Conservation (phyloP, 2,888 invertebrate species). For the Phortica magna region DNA sequence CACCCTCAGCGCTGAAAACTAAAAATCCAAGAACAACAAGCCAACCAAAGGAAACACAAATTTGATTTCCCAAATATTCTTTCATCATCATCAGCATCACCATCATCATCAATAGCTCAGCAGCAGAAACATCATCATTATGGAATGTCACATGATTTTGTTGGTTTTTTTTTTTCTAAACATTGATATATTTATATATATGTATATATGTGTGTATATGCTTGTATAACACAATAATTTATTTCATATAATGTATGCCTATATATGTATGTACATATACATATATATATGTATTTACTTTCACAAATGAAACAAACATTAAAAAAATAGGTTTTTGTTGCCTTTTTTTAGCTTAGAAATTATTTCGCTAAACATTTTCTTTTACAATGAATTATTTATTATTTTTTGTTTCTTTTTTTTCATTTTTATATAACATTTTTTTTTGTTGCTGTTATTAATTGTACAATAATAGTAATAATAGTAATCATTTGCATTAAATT, state of each 20-base stretch:
- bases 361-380: neutral
- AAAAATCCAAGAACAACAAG: too few relatives aligned
- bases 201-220: neutral
- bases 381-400: neutral
- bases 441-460: too few relatives aligned
- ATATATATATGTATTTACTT: neutral
- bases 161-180: neutral
- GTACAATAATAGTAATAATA: neutral
- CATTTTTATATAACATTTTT: too few relatives aligned
- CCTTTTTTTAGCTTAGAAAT: neutral
- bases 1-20: too few relatives aligned
- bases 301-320: constrained; percentile 6
- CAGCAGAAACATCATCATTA: too few relatives aligned
- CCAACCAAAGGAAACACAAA: too few relatives aligned
- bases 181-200: neutral
- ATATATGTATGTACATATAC: neutral
- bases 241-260: neutral
- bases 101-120: too few relatives aligned
- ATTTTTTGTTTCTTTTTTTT: too few relatives aligned
- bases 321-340: neutral
- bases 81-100: too few relatives aligned
- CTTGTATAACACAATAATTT: constrained; percentile 15
- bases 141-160: too few relatives aligned
- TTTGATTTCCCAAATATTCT: too few relatives aligned
- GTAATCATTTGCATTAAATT: neutral